Percentiles rank a stretch among this genome's conserved stretches.
Conservation (phyloP, 92 coral and sea anemone species). For the Porites rus region DNA sequence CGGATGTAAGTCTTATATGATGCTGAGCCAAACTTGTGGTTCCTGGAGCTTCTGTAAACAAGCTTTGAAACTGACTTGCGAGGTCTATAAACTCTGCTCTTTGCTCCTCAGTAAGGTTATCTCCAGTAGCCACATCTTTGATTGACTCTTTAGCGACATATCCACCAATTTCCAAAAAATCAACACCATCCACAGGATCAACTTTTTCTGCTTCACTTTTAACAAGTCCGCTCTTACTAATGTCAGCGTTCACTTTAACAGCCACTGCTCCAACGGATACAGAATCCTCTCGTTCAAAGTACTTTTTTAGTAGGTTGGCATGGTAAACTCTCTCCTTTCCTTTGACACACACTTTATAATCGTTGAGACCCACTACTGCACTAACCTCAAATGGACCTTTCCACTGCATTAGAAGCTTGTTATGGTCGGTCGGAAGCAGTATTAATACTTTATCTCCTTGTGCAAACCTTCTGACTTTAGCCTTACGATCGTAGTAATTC, state of each 20-base stretch:
- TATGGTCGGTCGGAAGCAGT: constrained; percentile 30
- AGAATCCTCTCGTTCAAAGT: constrained; percentile 31
- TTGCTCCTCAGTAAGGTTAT: background rate
- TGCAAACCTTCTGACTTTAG: background rate
- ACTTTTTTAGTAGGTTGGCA: constrained; percentile 55
- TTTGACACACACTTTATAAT: constrained; percentile 52
- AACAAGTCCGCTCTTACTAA: no score
- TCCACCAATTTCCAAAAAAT: constrained; percentile 39
- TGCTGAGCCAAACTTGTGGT: constrained; percentile 17
- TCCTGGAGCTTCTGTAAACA: constrained; percentile 35
- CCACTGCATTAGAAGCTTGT: constrained; percentile 46
- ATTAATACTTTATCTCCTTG: background rate
- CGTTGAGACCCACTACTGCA: constrained; percentile 39
- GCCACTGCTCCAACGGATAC: constrained; percentile 22
- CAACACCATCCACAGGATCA: background rate
- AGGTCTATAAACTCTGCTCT: constrained; percentile 19
- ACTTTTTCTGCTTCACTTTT: background rate
- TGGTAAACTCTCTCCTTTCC: constrained; percentile 37
- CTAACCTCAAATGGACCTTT: constrained; percentile 32
- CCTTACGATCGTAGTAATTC: constrained; percentile 31
- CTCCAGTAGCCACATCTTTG: background rate
- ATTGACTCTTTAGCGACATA: constrained; percentile 31
- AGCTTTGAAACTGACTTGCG: constrained; percentile 16
- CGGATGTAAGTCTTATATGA: background rate
- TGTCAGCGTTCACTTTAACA: background rate